These are phyloP conservation scores for Sebastolobus altivelis DNA, from an alignment of 2,797 vertebrate species.

Conservation along the genomic window DNA sequence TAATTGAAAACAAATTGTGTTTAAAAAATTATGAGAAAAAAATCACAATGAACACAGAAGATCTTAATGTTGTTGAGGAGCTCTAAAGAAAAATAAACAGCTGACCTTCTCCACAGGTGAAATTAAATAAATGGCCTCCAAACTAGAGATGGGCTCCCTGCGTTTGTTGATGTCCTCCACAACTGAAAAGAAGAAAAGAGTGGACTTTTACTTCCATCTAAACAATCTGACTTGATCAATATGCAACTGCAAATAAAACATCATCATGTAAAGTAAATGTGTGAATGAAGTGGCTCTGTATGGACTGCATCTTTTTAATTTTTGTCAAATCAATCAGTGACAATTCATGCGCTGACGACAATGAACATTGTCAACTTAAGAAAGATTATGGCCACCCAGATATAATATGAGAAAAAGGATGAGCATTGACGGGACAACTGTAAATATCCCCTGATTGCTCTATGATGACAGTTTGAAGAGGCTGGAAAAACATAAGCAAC, in stretches of 20 bases:
- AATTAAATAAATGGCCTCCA: conserved; percentile 95
- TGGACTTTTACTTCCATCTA: neutral
- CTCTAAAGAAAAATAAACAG: neutral
- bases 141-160: conserved; percentile 91
- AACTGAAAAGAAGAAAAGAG: conserved; percentile 79
- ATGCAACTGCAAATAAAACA: neutral
- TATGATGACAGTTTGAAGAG: neutral
- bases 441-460: neutral
- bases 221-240: neutral
- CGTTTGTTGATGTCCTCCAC: conserved; percentile 95
- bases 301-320: neutral
- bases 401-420: neutral
- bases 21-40: neutral
- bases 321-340: neutral
- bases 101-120: conserved; percentile 90
- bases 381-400: neutral
- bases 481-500: neutral
- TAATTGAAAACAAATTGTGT: conserved; percentile 25
- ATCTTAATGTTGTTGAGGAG: neutral
- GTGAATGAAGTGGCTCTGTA: neutral
- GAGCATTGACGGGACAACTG: neutral
- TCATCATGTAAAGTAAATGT: neutral
- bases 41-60: neutral
- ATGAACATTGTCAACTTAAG: neutral
- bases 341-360: neutral